Base-by-base conservation (phyloP, 1,140 invertebrate genomes). In the Drosophila pseudoananassae region DNA sequence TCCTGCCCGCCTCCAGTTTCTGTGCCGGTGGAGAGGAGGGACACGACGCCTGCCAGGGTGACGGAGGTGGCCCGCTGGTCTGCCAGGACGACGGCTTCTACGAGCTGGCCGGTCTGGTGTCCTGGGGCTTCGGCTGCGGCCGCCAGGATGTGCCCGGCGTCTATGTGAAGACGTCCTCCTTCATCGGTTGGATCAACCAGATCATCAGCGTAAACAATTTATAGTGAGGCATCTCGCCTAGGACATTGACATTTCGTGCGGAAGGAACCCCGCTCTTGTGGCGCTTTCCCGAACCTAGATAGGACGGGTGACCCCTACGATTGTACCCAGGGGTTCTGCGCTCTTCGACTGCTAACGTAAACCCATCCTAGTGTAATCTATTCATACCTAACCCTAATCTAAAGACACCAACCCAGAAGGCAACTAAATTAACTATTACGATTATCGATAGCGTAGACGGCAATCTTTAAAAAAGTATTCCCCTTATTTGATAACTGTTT, bases 161-260 rank as follows among this genome's bases (percentile, higher is more conserved):
- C 50, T 98, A 98, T 92, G 97, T 98, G 20, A 98, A 98, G 93
- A 97, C 98, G 4, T 97, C 97, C 14, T 95, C 97, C 4, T 98
- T 98, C 92, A 98, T 98, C 71, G 97, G 97, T 49, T 98, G 97
- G 97, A 98, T 98, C 90, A 98, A 98, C 93, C 97, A 98, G 93
- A 98, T 98, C 56, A 98, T 98, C 84, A 98, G 97, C 87, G 97
- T 98, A 60, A 98, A 98, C 93, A 98, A 97, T 93, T 93, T 96
- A 92, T 97, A 95, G 87, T 91, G 52, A 60, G 14, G 15, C 46
- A 58, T 45, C 46, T 40, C 43, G 36, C 29, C 15, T n/a, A 38
- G 46, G 45, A 50, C 56, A 43, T n/a, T 17, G 4, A 10, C 27
- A 36, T 7, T 17, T 38, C 49, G 58, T 43, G 45, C 46, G 59